These are phyloP conservation scores for Oenanthe melanoleuca DNA, from an alignment of 2,113 vertebrate genomes.

Conservation along the genomic window DNA sequence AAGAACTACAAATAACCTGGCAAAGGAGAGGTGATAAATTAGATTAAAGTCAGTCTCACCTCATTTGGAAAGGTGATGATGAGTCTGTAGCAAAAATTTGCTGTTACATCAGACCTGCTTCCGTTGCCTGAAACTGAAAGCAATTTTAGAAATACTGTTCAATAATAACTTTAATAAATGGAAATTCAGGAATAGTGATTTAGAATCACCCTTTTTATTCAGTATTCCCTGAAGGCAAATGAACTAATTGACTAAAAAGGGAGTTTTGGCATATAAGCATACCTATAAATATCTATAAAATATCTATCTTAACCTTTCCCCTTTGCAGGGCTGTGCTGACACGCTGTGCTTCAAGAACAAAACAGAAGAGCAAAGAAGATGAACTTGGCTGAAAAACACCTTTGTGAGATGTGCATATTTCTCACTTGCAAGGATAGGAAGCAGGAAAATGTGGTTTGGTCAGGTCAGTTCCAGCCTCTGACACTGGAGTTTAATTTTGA, in stretches of 20 bases:
- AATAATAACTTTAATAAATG: neutral
- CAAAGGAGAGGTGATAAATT: neutral
- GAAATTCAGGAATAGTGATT: neutral
- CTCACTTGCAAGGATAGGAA: rapidly evolving
- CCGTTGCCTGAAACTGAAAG: neutral
- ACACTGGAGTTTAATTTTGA: neutral
- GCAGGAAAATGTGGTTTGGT: neutral
- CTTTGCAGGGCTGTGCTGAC: neutral
- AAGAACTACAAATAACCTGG: neutral
- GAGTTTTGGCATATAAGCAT: neutral
- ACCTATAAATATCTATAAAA: neutral
- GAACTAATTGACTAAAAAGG: neutral
- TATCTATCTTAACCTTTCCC: neutral
- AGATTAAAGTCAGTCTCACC: neutral
- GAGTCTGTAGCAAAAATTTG: neutral
- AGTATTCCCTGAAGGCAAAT: neutral
- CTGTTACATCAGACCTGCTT: neutral
- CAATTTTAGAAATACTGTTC: neutral
- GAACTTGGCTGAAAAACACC: neutral
- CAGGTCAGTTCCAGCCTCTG: neutral
- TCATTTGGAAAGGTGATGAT: neutral
- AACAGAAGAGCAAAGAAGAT: neutral
- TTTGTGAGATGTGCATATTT: neutral
- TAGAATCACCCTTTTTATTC: neutral
- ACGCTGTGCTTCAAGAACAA: neutral